A percentile compares a stretch with the other conserved stretches of the same genome.
Conservation (phyloP, 2,797 vertebrate genomes). For the Perdix hodgsoniae region DNA sequence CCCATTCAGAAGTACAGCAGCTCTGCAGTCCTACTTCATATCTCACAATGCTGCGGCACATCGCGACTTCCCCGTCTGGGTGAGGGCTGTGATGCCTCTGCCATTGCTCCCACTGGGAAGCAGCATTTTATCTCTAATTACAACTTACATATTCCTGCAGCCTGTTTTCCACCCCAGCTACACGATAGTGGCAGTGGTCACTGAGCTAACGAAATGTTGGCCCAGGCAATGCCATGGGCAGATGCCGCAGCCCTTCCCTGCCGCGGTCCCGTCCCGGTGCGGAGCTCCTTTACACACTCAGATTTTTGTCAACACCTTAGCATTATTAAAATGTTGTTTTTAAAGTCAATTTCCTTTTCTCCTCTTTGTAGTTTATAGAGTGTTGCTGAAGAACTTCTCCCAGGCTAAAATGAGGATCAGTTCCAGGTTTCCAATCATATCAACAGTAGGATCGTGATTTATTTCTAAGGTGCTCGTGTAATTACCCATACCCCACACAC, state of each 20-base stretch:
- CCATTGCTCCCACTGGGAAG: background rate
- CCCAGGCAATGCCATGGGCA: background rate
- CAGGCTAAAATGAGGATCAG: conserved; percentile 34
- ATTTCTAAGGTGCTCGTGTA: conserved; percentile 11
- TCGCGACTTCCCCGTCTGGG: accelerated
- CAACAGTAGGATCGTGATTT: conserved; percentile 32
- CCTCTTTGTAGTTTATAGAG: conserved; percentile 62
- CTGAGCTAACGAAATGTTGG: background rate
- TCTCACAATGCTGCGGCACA: accelerated
- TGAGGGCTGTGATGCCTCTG: background rate
- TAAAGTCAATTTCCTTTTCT: conserved; percentile 61
- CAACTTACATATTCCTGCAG: background rate
- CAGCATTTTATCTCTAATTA: background rate
- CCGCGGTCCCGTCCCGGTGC: background rate
- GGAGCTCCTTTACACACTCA: conserved; percentile 4
- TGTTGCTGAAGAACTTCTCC: conserved; percentile 53
- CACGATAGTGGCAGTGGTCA: background rate
- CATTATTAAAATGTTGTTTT: conserved; percentile 55
- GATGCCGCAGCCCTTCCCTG: background rate
- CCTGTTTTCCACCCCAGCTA: background rate
- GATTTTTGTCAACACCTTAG: conserved; percentile 48
- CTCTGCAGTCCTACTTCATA: background rate
- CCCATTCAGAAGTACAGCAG: background rate
- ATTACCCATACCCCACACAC: background rate
- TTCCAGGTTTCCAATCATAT: conserved; percentile 53